Conservation (phyloP, 2,113 vertebrate species). For the Heterochromis multidens region DNA sequence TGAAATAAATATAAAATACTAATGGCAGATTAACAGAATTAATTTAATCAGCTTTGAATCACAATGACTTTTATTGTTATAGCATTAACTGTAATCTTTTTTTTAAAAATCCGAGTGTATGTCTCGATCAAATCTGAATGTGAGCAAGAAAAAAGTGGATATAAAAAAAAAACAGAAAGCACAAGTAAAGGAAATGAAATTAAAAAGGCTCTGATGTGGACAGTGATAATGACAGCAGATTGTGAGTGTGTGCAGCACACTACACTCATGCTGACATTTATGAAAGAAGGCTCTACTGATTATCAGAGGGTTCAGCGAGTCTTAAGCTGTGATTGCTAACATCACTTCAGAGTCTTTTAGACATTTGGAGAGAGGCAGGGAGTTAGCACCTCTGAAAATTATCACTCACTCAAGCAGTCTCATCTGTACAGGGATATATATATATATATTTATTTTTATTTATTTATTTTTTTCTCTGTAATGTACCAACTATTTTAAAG, state of each 20-base stretch:
- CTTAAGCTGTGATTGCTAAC: constrained; percentile 63
- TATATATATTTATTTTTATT: not conserved
- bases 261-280: constrained; percentile 53
- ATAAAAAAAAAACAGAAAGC: not conserved
- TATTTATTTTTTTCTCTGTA: not conserved
- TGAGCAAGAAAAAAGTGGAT: not conserved
- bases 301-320: constrained; percentile 57
- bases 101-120: not conserved
- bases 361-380: constrained; percentile 46
- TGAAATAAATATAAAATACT: not conserved
- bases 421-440: not conserved
- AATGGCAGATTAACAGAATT: not conserved
- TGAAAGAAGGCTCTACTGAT: constrained; percentile 49
- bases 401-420: constrained; percentile 36
- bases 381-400: constrained; percentile 52
- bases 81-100: not conserved
- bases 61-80: not conserved
- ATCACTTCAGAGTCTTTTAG: constrained; percentile 61
- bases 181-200: not conserved
- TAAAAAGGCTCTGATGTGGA: constrained; percentile 31
- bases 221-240: constrained; percentile 21
- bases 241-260: not conserved
- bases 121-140: not conserved
- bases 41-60: not conserved
- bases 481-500: constrained; percentile 17